phyloP scores from a whole-genome alignment of 2,797 vertebrate genomes.

The Tauraco hartlaubi region DNA sequence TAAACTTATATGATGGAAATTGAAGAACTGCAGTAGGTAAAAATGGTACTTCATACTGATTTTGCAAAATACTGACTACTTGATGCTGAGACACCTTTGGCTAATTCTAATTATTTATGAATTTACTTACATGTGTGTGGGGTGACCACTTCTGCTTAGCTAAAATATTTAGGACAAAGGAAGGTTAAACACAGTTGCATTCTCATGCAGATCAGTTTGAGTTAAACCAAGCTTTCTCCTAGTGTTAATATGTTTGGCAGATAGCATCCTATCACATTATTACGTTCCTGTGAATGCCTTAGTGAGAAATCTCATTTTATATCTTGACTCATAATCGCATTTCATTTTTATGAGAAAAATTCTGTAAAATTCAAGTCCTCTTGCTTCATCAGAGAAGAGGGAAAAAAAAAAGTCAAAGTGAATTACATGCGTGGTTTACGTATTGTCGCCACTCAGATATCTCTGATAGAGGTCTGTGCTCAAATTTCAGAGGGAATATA shows the following conservation, averaged over 20 bases:
- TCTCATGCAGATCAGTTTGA: not conserved
- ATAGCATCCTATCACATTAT: not conserved
- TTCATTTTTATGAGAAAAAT: not conserved
- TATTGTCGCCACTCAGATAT: not conserved
- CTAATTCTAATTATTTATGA: not conserved
- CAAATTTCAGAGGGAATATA: not conserved
- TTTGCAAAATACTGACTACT: not conserved
- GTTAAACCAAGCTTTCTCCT: not conserved
- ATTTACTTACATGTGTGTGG: not conserved
- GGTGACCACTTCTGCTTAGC: not conserved
- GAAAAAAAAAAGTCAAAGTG: not conserved
- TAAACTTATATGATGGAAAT: not conserved
- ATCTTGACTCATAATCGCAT: not conserved
- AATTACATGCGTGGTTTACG: not conserved
- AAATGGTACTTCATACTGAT: not conserved
- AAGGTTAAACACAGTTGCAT: not conserved
- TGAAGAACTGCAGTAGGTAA: not conserved
- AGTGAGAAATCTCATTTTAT: not conserved
- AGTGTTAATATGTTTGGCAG: not conserved
- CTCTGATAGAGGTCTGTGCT: not conserved
- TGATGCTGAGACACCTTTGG: not conserved
- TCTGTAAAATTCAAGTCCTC: not conserved
- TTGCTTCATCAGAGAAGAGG: not conserved
- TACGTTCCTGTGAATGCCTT: not conserved
- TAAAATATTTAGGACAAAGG: not conserved